Evolutionary conservation across 2,797 vertebrate genomes (phyloP).

Genomic region (Enteromius radiatus): DNA sequence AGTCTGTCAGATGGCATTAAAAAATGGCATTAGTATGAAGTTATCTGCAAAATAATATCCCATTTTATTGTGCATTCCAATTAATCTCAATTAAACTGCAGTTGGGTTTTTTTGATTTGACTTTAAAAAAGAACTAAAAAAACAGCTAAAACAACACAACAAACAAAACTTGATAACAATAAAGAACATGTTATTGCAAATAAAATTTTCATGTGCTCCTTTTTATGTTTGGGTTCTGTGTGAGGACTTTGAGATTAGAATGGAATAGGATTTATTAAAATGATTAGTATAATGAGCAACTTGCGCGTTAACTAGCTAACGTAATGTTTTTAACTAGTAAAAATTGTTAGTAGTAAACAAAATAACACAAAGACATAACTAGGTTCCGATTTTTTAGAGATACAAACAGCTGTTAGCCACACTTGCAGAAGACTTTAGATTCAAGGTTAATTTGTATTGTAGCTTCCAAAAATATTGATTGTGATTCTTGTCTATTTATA

Average conservation of each 20-base stretch:
- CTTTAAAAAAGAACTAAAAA: too few relatives aligned
- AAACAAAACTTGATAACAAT: too few relatives aligned
- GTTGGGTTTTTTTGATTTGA: too few relatives aligned
- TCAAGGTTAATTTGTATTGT: background rate
- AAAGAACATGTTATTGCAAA: too few relatives aligned
- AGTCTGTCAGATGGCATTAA: background rate
- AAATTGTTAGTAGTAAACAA: background rate
- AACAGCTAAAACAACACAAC: too few relatives aligned
- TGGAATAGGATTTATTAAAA: background rate
- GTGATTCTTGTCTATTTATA: constrained; percentile 41
- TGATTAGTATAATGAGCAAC: constrained; percentile 31
- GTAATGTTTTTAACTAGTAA: background rate
- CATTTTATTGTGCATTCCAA: too few relatives aligned
- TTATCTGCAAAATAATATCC: too few relatives aligned
- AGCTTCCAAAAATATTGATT: background rate
- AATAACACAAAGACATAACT: background rate
- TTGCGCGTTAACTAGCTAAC: too few relatives aligned
- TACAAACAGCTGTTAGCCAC: background rate
- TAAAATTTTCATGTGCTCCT: background rate
- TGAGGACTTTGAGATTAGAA: background rate
- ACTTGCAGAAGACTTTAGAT: background rate
- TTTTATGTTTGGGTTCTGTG: background rate
- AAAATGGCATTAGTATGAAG: background rate
- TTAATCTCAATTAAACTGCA: too few relatives aligned
- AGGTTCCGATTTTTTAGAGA: background rate